A percentile compares a stretch with the other conserved stretches of the same genome.
Evolutionary conservation across 2,888 invertebrate species (phyloP).

Genomic region (Sepioteuthis lessoniana): DNA sequence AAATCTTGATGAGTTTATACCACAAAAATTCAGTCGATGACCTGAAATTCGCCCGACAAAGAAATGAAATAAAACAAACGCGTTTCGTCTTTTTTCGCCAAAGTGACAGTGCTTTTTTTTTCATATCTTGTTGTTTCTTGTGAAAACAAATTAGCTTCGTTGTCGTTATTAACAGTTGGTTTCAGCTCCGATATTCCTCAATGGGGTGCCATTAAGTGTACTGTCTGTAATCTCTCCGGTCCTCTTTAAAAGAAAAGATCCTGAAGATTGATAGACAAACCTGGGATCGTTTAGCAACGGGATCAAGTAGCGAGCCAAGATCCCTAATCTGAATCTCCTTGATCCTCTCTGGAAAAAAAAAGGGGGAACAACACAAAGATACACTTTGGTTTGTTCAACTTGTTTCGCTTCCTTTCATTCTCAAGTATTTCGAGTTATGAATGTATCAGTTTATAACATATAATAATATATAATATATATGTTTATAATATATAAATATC

Average conservation of each 20-base stretch:
- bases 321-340: slow-evolving; percentile 33
- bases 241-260: slow-evolving; percentile 23
- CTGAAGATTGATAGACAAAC: background rate
- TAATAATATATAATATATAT: background rate
- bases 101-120: no score
- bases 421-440: background rate
- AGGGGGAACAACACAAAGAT: background rate
- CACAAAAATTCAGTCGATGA: background rate
- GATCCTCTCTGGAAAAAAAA: background rate
- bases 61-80: background rate
- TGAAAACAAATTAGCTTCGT: background rate
- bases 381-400: background rate
- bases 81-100: no score
- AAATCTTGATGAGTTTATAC: no score
- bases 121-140: background rate
- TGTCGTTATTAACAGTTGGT: background rate
- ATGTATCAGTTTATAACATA: background rate
- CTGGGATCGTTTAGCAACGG: slow-evolving; percentile 1
- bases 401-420: background rate
- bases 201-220: background rate
- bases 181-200: background rate
- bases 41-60: background rate
- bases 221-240: background rate
- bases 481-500: background rate
- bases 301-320: slow-evolving; percentile 12